phyloP scores from a whole-genome alignment of 2,888 invertebrate genomes.

The Macrophya annulata region DNA sequence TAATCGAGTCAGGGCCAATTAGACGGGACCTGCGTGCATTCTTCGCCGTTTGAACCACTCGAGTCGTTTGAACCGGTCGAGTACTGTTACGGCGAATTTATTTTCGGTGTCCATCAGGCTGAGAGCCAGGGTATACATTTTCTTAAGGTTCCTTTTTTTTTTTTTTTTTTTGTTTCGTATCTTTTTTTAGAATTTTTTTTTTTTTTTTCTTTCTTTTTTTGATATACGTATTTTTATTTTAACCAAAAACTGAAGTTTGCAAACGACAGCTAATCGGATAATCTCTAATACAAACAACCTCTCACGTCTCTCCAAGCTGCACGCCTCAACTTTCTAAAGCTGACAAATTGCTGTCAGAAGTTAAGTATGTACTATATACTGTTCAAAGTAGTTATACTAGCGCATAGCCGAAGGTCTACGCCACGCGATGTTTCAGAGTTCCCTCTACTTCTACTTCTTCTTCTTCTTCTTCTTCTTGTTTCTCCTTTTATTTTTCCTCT shows the following conservation, averaged over 20 bases:
- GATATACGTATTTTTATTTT: neutral
- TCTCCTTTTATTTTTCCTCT: neutral
- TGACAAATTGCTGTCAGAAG: conserved; percentile 37
- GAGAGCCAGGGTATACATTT: neutral
- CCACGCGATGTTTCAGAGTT: neutral
- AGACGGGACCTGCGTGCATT: conserved; percentile 20
- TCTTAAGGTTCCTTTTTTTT: neutral
- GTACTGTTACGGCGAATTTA: neutral
- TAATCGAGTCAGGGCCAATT: conserved; percentile 50
- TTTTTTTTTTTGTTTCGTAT: neutral
- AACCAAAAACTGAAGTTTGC: neutral
- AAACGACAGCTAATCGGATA: neutral
- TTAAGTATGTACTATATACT: neutral
- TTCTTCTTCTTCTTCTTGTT: neutral
- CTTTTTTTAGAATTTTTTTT: neutral
- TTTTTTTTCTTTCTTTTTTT: neutral
- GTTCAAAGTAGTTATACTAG: conserved; percentile 1
- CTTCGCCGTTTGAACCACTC: conserved; percentile 11
- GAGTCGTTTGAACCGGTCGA: conserved; percentile 31
- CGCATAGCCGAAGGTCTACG: neutral
- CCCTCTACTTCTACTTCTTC: neutral
- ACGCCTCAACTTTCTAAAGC: neutral
- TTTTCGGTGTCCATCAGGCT: neutral
- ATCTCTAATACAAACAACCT: neutral
- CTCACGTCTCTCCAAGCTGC: neutral